Base-by-base conservation (phyloP, 2,113 vertebrate species). In the Chitala chitala region DNA sequence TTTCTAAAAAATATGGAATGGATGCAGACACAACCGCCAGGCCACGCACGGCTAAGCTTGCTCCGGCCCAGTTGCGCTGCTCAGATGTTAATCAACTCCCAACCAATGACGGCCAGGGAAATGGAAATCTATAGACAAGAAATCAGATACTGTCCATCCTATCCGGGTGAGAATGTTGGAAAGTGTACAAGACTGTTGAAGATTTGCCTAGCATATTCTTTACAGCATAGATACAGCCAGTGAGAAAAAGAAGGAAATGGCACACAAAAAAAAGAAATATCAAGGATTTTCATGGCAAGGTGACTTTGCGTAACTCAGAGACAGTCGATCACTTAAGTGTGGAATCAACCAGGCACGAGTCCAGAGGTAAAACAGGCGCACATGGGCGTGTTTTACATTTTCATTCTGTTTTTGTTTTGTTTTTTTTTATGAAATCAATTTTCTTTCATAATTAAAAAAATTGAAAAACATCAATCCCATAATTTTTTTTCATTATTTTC, bases 101-200 rank as follows among this genome's bases (percentile, higher is more conserved):
- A 31, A 22, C 70, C 70, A 42, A 58, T 55, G 53, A 72, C 17
- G 51, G 13, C 24, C 42, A 46, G 17, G n/a, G 15, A 38, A 46
- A 48, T 42, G 4, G 1, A 38, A 55, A 55, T 46, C 40, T 22
- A n/a, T 46, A n/a, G 10, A 22, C 38, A 15, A 5, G 70, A 24
- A 58, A 42, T 55, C 51, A 10, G 55, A 26, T 26, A 4, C 15
- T 10, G 56, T 59, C 55, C 13, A 22, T 2, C 38, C 38, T 20
- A 20, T 61, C 24, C 3, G 20, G 55, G 71, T 31, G 17, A 61
- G 56, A 55, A 40, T 71, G 69, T 55, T 54, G 36, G 69, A 71
- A 72, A 40, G n/a, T 72, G 40, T 33, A 48, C 40, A 48, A 20
- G 55, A 4, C 26, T n/a, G 69, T 55, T 42, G 12, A 24, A 5